A percentile compares a stretch with the other conserved stretches of the same genome.
Evolutionary conservation across 2,113 vertebrate species (phyloP).

Genomic region (Opisthocomus hoazin): DNA sequence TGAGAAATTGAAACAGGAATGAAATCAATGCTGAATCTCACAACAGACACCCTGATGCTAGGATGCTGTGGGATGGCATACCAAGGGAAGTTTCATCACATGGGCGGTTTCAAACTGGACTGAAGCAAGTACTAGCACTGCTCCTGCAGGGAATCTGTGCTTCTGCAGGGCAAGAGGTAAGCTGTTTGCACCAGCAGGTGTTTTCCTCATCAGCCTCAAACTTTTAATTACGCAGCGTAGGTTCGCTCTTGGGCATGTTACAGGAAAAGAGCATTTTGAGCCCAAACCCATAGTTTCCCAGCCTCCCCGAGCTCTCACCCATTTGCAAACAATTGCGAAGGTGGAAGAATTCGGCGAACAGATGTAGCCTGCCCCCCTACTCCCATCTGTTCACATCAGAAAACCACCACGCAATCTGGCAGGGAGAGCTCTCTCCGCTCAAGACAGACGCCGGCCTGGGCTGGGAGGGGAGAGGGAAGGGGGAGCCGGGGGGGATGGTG

Average conservation of each 20-base stretch:
- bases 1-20: background rate
- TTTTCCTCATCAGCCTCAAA: background rate
- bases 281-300: background rate
- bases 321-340: slow-evolving; percentile 65
- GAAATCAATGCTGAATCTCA: background rate
- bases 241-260: background rate
- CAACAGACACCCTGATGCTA: background rate
- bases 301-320: slow-evolving; percentile 20
- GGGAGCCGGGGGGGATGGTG: background rate
- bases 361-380: slow-evolving; percentile 58
- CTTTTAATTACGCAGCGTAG: background rate
- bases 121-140: background rate
- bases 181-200: background rate
- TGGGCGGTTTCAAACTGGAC: background rate
- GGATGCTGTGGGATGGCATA: background rate
- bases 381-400: slow-evolving; percentile 65
- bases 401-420: slow-evolving; percentile 60
- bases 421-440: background rate
- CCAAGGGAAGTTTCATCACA: background rate
- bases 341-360: slow-evolving; percentile 55
- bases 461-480: background rate
- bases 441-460: slow-evolving; percentile 7
- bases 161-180: background rate
- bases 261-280: slow-evolving; percentile 27
- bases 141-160: background rate